Evolutionary conservation across 1,140 invertebrate genomes (phyloP).

Genomic region (Drosophila lacertosa): DNA sequence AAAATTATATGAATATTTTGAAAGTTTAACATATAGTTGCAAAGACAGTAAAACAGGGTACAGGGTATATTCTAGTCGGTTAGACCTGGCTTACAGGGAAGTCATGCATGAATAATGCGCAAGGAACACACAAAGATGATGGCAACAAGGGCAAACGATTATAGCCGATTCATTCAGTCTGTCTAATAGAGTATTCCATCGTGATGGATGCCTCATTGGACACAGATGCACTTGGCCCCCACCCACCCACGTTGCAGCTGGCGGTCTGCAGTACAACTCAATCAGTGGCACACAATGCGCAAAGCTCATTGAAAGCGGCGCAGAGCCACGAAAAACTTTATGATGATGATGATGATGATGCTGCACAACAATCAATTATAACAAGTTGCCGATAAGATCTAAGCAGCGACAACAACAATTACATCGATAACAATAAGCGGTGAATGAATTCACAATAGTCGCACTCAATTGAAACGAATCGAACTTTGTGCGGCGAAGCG

Average conservation of each 20-base stretch:
- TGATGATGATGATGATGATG: conserved; percentile 56
- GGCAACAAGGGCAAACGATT: background rate
- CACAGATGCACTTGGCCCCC: conserved; percentile 10
- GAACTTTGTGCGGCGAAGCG: conserved; percentile 47
- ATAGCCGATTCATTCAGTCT: conserved; percentile 4
- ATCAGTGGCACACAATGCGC: conserved; percentile 31
- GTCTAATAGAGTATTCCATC: conserved; percentile 17
- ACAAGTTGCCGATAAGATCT: conserved; percentile 62
- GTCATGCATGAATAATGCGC: background rate
- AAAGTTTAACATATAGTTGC: background rate
- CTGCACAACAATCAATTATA: conserved; percentile 80
- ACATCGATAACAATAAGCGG: conserved; percentile 7
- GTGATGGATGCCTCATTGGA: conserved; percentile 30
- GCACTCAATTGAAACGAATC: conserved; percentile 66
- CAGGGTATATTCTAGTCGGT: background rate
- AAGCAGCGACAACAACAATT: conserved; percentile 29
- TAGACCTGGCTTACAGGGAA: background rate
- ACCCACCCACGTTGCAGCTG: conserved; percentile 3
- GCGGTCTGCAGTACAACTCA: conserved; percentile 24
- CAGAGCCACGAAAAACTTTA: conserved; percentile 23
- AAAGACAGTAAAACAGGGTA: background rate
- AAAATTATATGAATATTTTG: too few species aligned
- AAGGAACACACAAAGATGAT: background rate
- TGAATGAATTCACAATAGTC: conserved; percentile 52
- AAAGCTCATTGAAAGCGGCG: conserved; percentile 37